Evolutionary conservation across 2,113 vertebrate genomes (phyloP), one percentile per base, ranked within the genome.

Genomic region (Beaufortia kweichowensis): DNA sequence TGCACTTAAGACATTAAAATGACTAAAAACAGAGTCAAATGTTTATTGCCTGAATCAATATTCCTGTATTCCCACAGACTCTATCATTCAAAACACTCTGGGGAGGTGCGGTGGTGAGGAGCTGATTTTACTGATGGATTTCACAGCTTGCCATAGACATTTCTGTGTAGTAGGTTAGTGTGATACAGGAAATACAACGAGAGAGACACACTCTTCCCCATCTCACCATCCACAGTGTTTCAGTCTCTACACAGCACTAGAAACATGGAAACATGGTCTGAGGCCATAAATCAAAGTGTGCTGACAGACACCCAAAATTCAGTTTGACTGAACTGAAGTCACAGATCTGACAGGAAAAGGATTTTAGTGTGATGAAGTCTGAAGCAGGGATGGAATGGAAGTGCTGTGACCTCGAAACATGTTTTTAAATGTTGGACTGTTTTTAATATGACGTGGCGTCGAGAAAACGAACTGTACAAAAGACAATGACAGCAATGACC

Each of bases 11-110:
- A 23, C 60, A 81, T 62, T 77, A 81, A 73, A 35, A 6, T n/a
- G 17, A 70, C 63, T 66, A 66, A 72, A 29, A 75, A 69, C 4
- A 0, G 24, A 33, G 71, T 11, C 77, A 59, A 43, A 78, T 35
- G 50, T 41, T 72, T 68, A 76, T 68, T 66, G 65, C 72, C 73
- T 81, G 46, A 78, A 69, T 84, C 84, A 41, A 83, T 83, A 74
- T 65, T 21, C 66, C 53, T 24, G 24, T 77, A 77, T 75, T 66
- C 73, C 62, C 56, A 71, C 31, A 67, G 75, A 72, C 48, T 60
- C 41, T 29, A 79, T 84, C 79, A 86, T 74, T 48, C 61, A 71
- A 81, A 69, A 50, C 61, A 68, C 70, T 59, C 80, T 29, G 46
- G 48, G 75, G 71, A 64, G 33, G 14, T 57, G 35, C 28, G 21